Base-by-base conservation (phyloP, 1,140 invertebrate genomes). In the Brachionus koreanus region DNA sequence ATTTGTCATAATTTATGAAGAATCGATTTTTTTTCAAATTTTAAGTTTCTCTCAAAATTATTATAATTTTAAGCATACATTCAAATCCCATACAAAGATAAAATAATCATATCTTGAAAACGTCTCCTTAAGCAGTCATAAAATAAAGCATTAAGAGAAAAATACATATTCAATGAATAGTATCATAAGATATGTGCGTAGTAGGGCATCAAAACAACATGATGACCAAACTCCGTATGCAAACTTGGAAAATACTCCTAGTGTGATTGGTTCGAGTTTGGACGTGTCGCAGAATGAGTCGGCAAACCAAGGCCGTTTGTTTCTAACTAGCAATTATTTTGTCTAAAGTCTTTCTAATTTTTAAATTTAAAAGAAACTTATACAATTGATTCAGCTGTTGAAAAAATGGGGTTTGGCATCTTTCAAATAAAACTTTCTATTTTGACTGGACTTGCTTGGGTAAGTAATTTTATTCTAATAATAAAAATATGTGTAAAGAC, bases 301-400 rank as follows among this genome's bases (percentile, higher is more conserved):
- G 12, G 7, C 23, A 57, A 46, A 49, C 42, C 37, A 67, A 43
- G 42, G n/a, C 42, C 57, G 57, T 67, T 43, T 16, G 13, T 57
- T 37, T 79, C 10, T 23, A 13, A 23, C 2, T 23, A 76, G 9
- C 13, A 0, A n/a, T 0, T 35, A 16, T 57, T 35, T 35, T 19
- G 9, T 25, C 16, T 42, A 5, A 52, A 9, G 0, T n/a, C 12
- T 19, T n/a, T 16, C 13, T 19, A 67, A 33, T 33, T 13, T 37
- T 16, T 69, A 6, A 35, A n/a, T 37, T 69, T 61, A 87, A n/a
- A n/a, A 94, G 95, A 95, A 89, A 94, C 94, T n/a, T 97, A 93
- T 86, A 97, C 95, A 39, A 93, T 97, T 1, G 93, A 94, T 84
- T 94, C 97, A 88, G 95, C 95, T 67, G 94, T 98, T n/a, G 96